These are phyloP conservation scores for Coelopa frigida DNA, from an alignment of 1,140 invertebrate genomes.

Conservation along the genomic window DNA sequence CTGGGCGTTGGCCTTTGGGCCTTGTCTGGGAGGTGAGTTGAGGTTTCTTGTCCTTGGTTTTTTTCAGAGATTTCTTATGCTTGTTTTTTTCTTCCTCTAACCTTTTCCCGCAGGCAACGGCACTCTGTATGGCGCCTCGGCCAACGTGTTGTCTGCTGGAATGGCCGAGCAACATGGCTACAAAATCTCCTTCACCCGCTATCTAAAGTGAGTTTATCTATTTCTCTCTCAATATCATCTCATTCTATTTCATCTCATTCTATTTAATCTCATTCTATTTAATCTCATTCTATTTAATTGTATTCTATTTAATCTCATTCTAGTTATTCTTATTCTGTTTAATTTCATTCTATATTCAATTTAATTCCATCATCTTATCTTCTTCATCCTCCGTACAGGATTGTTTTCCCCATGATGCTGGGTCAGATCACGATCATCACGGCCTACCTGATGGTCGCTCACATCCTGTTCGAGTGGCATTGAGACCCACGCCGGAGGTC, in stretches of 20 bases:
- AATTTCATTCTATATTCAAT: neutral
- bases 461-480: constrained; percentile 59
- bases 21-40: constrained; percentile 64
- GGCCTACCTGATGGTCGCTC: constrained; percentile 61
- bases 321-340: neutral
- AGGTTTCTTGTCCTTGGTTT: neutral
- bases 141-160: constrained; percentile 74
- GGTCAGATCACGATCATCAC: constrained; percentile 57
- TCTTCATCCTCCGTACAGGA: constrained; percentile 46
- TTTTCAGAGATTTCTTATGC: neutral
- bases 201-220: constrained; percentile 19
- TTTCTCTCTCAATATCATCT: neutral
- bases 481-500: no score
- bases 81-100: constrained; percentile 5
- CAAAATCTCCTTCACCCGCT: constrained; percentile 56
- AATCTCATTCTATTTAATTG: no score
- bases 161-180: constrained; percentile 79
- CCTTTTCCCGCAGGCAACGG: constrained; percentile 58
- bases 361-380: neutral
- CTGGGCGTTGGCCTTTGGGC: constrained; percentile 68
- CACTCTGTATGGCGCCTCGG: constrained; percentile 72
- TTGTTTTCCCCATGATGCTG: constrained; percentile 71
- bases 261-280: neutral
- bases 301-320: neutral
- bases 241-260: neutral